These are phyloP conservation scores for Pseudochirops corinnae DNA, from an alignment of 2,797 vertebrate species.

Conservation along the genomic window DNA sequence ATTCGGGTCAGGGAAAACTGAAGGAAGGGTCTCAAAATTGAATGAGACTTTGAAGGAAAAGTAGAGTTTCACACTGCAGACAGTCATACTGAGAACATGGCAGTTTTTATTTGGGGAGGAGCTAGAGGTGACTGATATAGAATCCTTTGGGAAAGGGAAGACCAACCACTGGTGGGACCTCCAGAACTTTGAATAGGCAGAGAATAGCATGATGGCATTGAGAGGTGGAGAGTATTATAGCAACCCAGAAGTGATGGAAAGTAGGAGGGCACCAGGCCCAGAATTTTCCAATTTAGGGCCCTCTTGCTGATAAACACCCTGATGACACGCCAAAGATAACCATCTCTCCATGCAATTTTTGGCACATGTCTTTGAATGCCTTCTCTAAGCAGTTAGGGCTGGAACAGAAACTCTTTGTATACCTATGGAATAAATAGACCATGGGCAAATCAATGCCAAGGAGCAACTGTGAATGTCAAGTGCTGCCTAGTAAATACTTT, in stretches of 20 bases:
- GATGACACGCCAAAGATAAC: neutral
- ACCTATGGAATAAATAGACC: neutral
- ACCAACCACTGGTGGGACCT: neutral
- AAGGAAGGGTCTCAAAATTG: neutral
- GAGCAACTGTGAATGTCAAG: neutral
- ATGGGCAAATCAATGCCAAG: rapidly evolving
- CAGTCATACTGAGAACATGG: neutral
- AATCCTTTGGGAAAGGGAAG: neutral
- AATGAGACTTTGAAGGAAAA: neutral
- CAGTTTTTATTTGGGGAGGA: neutral
- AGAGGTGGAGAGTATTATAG: neutral
- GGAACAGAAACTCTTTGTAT: neutral
- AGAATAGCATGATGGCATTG: neutral
- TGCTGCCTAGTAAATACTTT: neutral
- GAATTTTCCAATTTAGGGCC: neutral
- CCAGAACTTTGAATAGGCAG: neutral
- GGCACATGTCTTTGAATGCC: neutral
- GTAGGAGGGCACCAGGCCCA: neutral
- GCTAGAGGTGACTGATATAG: neutral
- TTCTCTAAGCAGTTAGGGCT: neutral
- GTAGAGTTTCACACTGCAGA: neutral
- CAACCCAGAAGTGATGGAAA: neutral
- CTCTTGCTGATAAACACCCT: neutral
- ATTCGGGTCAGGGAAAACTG: neutral
- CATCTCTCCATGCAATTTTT: neutral